These are phyloP conservation scores for Gobionotothen gibberifrons DNA, from an alignment of 2,797 vertebrate species.

Conservation along the genomic window DNA sequence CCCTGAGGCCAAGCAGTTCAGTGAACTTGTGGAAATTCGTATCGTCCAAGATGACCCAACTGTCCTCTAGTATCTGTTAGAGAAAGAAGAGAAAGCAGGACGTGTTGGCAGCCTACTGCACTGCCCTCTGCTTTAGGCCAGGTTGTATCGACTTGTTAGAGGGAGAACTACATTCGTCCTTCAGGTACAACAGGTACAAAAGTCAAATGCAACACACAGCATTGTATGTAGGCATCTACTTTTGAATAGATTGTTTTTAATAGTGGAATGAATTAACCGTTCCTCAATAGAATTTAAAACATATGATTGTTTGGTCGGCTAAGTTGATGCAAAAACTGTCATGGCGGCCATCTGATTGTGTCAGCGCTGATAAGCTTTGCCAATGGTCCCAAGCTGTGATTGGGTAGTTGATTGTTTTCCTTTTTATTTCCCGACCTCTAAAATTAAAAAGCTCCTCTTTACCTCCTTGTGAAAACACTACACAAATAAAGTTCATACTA, in stretches of 20 bases:
- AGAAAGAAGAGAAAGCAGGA: constrained; percentile 3
- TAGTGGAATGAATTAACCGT: too few relatives aligned
- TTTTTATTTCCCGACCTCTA: too few relatives aligned
- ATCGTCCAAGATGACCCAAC: constrained; percentile 67
- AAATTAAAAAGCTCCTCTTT: background rate
- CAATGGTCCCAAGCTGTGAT: too few relatives aligned
- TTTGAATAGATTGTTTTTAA: too few relatives aligned
- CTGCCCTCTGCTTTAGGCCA: background rate
- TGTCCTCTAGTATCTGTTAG: constrained; percentile 70
- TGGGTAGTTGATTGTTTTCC: too few relatives aligned
- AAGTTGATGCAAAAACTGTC: too few relatives aligned
- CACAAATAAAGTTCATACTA: too few relatives aligned
- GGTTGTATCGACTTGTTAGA: background rate
- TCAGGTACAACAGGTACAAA: background rate
- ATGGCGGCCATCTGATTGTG: too few relatives aligned
- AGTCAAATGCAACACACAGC: too few relatives aligned
- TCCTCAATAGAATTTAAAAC: too few relatives aligned
- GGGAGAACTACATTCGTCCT: background rate
- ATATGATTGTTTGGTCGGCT: too few relatives aligned
- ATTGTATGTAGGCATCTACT: background rate
- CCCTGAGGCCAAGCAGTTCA: constrained; percentile 61
- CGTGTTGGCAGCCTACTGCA: background rate
- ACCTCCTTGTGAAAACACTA: background rate
- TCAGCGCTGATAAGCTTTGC: too few relatives aligned
- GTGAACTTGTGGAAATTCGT: constrained; percentile 61